Base-by-base conservation (phyloP, 2,797 vertebrate species). In the Odontamblyopus lacepedii region DNA sequence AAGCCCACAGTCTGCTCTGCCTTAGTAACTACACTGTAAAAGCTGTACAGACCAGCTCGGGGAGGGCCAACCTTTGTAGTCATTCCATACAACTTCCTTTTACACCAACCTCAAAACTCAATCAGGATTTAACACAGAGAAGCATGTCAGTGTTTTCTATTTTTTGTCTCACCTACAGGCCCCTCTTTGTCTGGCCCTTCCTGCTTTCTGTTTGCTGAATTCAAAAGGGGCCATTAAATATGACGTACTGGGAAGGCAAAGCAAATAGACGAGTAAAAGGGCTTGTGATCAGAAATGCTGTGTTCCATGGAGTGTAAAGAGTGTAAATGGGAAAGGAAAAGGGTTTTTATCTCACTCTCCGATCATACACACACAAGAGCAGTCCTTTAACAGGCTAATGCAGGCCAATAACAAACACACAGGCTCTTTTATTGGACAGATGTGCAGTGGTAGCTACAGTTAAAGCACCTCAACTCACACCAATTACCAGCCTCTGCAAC, bases 191-290 rank as follows among this genome's bases (percentile, higher is more conserved):
- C 72, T 38, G 1, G 35, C 59, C 26, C 69, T 85, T 89, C 85
- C 77, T 77, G 74, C 76, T 79, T 81, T 78, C 75, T 76, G 66
- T 82, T 85, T 74, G 60, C 74, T 29, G 15, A 69, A 82, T 81
- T 91, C 82, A 91, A 80, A 87, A 72, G 71, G 70, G 80, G 50
- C 81, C 77, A 81, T 87, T 88, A 90, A 67, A 85, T 77, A 74
- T 83, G 87, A 84, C 72, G 73, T 70, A 87, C 35, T 57, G 77
- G 78, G 82, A 87, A 85, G 73, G 71, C 72, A 86, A 83, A 72
- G 65, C 48, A 80, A 72, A 76, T 12, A 56, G 61, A 26, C 48
- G 70, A 51, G 16, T 23, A 66, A 30, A 67, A 32, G 77, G 48
- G 48, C 77, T 75, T 65, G 64, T 71, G 67, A 29, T 61, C 29